Conservation (phyloP, 2,113 vertebrate species). For the Trogon surrucura region DNA sequence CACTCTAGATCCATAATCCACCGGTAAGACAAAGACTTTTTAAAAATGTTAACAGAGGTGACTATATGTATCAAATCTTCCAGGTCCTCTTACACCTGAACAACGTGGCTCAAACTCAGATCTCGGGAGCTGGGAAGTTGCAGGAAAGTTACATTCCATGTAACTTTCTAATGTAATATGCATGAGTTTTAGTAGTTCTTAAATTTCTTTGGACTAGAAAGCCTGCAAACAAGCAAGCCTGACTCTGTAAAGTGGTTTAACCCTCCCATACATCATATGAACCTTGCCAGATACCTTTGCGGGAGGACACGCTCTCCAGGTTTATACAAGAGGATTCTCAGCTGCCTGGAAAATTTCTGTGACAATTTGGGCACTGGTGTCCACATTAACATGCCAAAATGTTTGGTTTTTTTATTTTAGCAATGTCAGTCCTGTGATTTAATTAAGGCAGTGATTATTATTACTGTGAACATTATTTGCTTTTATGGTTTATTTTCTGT, state of each 20-base stretch:
- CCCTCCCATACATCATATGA: not conserved
- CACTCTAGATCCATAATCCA: not conserved
- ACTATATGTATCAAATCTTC: not conserved
- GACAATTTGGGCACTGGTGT: not conserved
- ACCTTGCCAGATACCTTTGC: rapidly evolving
- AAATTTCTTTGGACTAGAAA: not conserved
- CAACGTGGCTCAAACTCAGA: not conserved
- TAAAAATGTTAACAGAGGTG: not conserved
- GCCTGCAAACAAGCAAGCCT: not conserved
- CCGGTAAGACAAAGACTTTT: not conserved
- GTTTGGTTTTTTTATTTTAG: not conserved
- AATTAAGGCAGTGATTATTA: not conserved
- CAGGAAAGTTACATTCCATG: not conserved
- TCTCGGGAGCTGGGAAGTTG: not conserved
- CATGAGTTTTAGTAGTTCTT: not conserved
- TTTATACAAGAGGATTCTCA: not conserved
- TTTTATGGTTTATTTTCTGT: not conserved
- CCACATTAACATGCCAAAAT: not conserved
- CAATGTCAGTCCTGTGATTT: not conserved
- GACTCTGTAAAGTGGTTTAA: not conserved
- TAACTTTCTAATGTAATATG: not conserved
- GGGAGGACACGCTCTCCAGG: not conserved
- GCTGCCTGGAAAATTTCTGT: not conserved
- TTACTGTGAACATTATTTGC: not conserved
- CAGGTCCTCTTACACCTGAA: not conserved